A percentile compares a stretch with the other conserved stretches of the same genome.
Evolutionary conservation across 2,888 invertebrate genomes (phyloP).

Genomic region (Drosophila recens): DNA sequence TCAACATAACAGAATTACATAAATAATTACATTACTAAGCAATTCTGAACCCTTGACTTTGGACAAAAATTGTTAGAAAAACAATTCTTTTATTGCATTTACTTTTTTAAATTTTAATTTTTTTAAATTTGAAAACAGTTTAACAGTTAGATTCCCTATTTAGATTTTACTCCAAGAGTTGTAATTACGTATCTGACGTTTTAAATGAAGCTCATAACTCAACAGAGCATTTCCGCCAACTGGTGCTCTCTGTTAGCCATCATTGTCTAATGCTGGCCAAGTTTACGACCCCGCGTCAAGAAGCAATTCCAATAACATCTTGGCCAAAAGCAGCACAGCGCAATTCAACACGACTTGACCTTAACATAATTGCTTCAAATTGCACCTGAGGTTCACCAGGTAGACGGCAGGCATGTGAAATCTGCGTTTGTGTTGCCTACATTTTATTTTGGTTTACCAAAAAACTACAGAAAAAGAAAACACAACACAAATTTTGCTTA

Average conservation of each 20-base stretch:
- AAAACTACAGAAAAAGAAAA: slow-evolving; percentile 28
- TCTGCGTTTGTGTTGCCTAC: slow-evolving; percentile 33
- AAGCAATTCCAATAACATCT: slow-evolving; percentile 50
- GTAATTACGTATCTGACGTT: slow-evolving; percentile 15
- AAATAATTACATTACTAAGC: no score
- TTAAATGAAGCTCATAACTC: slow-evolving; percentile 6
- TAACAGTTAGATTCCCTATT: no score
- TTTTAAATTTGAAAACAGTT: no score
- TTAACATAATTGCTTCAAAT: slow-evolving; percentile 55
- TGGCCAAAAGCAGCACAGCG: slow-evolving; percentile 36
- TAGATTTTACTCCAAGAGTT: neutral
- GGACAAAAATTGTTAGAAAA: no score
- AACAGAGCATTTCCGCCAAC: slow-evolving; percentile 38
- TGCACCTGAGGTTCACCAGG: slow-evolving; percentile 57
- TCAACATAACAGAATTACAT: no score
- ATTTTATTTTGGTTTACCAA: slow-evolving; percentile 29
- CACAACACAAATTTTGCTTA: slow-evolving; percentile 50
- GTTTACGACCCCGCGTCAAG: slow-evolving; percentile 42
- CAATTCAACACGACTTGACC: slow-evolving; percentile 58
- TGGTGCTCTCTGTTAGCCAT: neutral
- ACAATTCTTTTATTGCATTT: no score
- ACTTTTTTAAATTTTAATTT: no score
- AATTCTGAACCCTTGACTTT: no score
- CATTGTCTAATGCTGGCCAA: slow-evolving; percentile 46
- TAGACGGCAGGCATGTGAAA: slow-evolving; percentile 59